Conservation (phyloP, 2,797 vertebrate species). For the Psittacula echo region DNA sequence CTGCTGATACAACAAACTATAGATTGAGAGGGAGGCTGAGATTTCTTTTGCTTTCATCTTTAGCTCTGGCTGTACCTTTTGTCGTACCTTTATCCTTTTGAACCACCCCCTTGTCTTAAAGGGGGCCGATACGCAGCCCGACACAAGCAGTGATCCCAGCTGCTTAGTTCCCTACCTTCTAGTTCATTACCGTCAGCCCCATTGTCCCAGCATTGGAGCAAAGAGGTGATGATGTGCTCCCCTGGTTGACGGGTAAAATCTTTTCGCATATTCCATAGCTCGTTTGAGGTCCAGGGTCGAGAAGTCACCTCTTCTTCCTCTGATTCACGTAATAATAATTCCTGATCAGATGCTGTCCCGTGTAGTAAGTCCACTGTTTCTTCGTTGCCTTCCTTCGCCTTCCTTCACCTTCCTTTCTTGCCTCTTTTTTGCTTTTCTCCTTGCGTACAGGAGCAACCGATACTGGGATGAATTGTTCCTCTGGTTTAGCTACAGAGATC, state of each 20-base stretch:
- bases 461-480: background rate
- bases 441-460: background rate
- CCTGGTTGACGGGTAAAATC: too few relatives aligned
- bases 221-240: background rate
- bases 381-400: too few relatives aligned
- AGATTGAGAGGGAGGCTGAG: background rate
- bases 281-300: too few relatives aligned
- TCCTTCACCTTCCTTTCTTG: too few relatives aligned
- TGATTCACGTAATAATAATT: too few relatives aligned
- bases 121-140: background rate
- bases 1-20: background rate
- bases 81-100: background rate
- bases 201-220: background rate
- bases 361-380: too few relatives aligned
- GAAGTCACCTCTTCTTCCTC: too few relatives aligned
- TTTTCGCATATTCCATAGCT: too few relatives aligned
- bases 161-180: background rate
- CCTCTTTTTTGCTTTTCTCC: too few relatives aligned
- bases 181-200: rapidly evolving
- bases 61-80: background rate
- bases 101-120: background rate
- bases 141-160: background rate
- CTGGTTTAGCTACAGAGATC: background rate
- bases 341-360: too few relatives aligned
- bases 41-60: background rate